These are phyloP conservation scores for Sterna hirundo DNA, from an alignment of 2,113 vertebrate species.

Conservation along the genomic window DNA sequence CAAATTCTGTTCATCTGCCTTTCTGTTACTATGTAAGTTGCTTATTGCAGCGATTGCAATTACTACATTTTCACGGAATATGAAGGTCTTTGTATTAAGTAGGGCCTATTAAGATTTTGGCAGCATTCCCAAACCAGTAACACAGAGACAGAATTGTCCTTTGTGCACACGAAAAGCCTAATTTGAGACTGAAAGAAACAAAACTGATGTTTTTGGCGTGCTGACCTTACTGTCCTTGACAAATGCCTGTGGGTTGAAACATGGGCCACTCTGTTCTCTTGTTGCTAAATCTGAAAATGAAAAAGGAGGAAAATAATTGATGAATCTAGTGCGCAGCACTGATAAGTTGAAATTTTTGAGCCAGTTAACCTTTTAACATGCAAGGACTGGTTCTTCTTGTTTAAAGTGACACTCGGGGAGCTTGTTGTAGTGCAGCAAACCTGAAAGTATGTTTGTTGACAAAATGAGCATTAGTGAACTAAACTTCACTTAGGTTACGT, in stretches of 20 bases:
- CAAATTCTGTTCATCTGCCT: neutral
- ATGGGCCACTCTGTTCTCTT: neutral
- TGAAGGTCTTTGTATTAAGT: conserved; percentile 32
- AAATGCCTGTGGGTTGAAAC: neutral
- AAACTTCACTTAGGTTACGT: neutral
- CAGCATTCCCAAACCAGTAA: conserved; percentile 36
- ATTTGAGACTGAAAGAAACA: conserved; percentile 7
- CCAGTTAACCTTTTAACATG: neutral
- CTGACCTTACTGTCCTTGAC: conserved; percentile 29
- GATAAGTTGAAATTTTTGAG: neutral
- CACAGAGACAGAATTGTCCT: conserved; percentile 41
- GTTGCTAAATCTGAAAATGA: neutral
- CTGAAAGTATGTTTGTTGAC: neutral
- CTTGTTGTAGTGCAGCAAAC: neutral
- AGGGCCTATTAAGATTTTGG: conserved; percentile 46
- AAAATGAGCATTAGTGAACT: neutral
- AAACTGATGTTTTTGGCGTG: conserved; percentile 20
- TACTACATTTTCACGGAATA: neutral
- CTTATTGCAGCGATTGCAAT: neutral
- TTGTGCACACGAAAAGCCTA: neutral
- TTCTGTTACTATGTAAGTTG: neutral
- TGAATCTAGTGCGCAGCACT: neutral
- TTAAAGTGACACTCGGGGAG: neutral
- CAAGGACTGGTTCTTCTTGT: neutral
- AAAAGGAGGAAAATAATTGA: neutral